Evolutionary conservation across 2,888 invertebrate species (phyloP), one percentile per base, ranked within the genome.

Genomic region (Iselma pallidipennis): DNA sequence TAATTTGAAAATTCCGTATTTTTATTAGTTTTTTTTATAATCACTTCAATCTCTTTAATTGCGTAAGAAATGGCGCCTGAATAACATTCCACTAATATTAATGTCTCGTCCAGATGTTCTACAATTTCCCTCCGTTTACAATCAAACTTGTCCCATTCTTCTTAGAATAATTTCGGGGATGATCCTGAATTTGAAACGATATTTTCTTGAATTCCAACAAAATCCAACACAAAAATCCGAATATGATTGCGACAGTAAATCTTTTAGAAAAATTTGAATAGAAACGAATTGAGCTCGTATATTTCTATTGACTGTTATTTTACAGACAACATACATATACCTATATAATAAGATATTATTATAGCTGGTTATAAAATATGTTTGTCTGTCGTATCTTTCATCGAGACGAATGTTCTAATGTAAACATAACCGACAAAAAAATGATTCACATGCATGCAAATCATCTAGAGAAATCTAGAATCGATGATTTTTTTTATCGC

Each of bases 1-100:
- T 45, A 23, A 45, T 45, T 45, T 19, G 23, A 23, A 19, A 45
- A 45, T 45, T 45, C 45, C 45, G 25, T 21, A 42, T 48, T 55
- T 55, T 55, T 45, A 25, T 21, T 53, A n/a, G n/a, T n/a, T n/a
- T n/a, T n/a, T n/a, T n/a, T n/a, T n/a, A n/a, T n/a, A n/a, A 31
- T 42, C 50, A 14, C 33, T 4, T 1, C 31, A 52, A 23, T 52
- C 10, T 33, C 4, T 28, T 23, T 51, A 57, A 57, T 57, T 57
- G 33, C 31, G 45, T 10, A 33, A 42, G 52, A 57, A 57, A 52
- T 45, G 45, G 51, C 51, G 31, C 31, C 52, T 56, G 28, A 7
- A 52, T 21, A 10, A 42, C 51, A 57, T 57, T 37, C 37, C 49
- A 42, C 14, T 58, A 55, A 60, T 51, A 55, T 60, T 60, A 60